Base-by-base conservation (phyloP, 2,113 vertebrate species). In the Choloepus hoffmanni region DNA sequence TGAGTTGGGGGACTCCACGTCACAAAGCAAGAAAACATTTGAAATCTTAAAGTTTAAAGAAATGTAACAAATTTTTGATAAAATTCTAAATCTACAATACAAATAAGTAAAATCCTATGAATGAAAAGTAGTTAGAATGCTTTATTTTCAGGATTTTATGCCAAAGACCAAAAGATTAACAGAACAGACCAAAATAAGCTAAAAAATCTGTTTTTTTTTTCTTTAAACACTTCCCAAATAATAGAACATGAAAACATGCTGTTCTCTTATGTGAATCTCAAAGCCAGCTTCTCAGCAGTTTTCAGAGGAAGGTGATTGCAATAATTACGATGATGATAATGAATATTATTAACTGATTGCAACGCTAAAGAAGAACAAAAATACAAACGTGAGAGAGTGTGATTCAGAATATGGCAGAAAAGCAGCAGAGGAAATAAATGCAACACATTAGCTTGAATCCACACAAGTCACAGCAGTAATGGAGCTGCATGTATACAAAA, bases 131-230 rank as follows among this genome's bases (percentile, higher is more conserved):
- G 60, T 13, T 45, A 74, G 40, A 70, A 65, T 72, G 11, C 19
- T 96, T 96, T 79, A 86, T 92, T 85, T 94, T 85, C 62, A 96
- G 67, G 13, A 95, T 78, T 87, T 67, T 48, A 81, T 95, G 60
- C 78, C 43, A 90, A 90, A 77, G 36, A 70, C 60, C 13, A 23
- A 87, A 83, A 83, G 28, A 90, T 79, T 88, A 62, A 85, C 74
- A 90, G 50, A 84, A 50, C 3, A 85, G 74, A 83, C 24, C 43
- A 90, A 74, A 82, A 24, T 48, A 26, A 94, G 26, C 81, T 92
- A 67, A 53, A 90, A 55, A 92, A 67, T 84, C 58, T 21, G 7
- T 1, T 48, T 82, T 96, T 97, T 78, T 90, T 36, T 36, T 36
- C 36, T 36, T 36, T 36, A 36, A 36, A 13, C 63, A 82, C 92